Evolutionary conservation across 1,140 invertebrate genomes (phyloP).

Genomic region (Whitmania pigra): DNA sequence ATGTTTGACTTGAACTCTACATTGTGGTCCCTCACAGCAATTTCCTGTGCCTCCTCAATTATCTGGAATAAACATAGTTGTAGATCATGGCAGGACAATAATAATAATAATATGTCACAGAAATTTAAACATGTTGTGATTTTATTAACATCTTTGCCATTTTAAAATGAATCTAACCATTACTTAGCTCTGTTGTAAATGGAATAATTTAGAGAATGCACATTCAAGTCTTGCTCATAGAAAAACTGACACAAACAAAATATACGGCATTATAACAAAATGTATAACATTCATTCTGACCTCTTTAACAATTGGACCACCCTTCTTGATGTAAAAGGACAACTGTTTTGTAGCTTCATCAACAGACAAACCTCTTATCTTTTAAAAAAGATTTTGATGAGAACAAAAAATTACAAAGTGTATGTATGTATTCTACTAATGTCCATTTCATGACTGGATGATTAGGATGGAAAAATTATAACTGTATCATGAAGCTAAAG

Average conservation of each 20-base stretch:
- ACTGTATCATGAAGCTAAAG: not conserved
- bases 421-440: no score
- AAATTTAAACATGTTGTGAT: not conserved
- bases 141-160: not conserved
- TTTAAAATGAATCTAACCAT: not conserved
- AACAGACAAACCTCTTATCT: conserved; percentile 68
- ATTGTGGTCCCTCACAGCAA: conserved; percentile 75
- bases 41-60: conserved; percentile 63
- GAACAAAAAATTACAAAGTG: no score
- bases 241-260: conserved; percentile 2
- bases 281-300: conserved; percentile 34
- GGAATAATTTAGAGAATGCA: not conserved
- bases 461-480: no score
- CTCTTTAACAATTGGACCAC: conserved; percentile 63
- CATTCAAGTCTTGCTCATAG: not conserved
- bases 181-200: not conserved
- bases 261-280: not conserved
- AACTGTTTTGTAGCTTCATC: conserved; percentile 86
- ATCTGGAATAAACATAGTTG: conserved; percentile 28
- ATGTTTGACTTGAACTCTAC: conserved; percentile 89
- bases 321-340: conserved; percentile 69
- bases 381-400: conserved; percentile 19
- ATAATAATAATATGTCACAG: no score
- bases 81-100: not conserved
- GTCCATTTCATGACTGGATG: no score